Conservation (phyloP, 2,888 invertebrate species). For the Caenorhabditis sp. region DNA sequence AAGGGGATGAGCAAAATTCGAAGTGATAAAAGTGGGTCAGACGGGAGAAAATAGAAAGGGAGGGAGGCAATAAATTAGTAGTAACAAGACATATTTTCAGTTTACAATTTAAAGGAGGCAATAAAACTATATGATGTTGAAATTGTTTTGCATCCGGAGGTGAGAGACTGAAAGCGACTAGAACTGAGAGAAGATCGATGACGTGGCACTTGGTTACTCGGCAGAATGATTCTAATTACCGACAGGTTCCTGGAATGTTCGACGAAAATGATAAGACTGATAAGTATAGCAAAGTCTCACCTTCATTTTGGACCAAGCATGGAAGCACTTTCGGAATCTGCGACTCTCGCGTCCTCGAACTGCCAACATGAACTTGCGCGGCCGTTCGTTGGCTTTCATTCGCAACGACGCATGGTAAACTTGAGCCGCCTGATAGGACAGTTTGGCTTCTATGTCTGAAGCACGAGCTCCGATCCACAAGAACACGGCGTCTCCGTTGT, state of each 20-base stretch:
- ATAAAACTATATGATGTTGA: slow-evolving; percentile 15
- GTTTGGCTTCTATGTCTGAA: slow-evolving; percentile 98
- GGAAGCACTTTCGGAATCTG: slow-evolving; percentile 97
- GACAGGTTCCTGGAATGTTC: neutral
- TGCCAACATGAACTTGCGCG: slow-evolving; percentile 94
- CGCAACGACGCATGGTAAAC: slow-evolving; percentile 98
- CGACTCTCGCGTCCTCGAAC: slow-evolving; percentile 95
- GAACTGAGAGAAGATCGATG: slow-evolving; percentile 22
- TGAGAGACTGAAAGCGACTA: slow-evolving; percentile 9
- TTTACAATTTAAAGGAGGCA: neutral
- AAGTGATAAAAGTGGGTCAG: slow-evolving; percentile 31
- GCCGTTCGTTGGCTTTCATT: slow-evolving; percentile 93
- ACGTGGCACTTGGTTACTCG: neutral
- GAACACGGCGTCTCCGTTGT: slow-evolving; percentile 98
- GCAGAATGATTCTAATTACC: neutral
- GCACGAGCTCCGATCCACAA: slow-evolving; percentile 97
- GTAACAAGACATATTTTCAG: neutral
- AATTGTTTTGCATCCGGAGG: neutral
- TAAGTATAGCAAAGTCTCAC: slow-evolving; percentile 9
- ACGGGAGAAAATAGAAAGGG: neutral
- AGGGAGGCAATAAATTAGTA: slow-evolving; percentile 36
- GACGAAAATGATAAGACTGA: neutral
- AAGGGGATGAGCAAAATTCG: slow-evolving; percentile 22
- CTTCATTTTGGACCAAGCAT: slow-evolving; percentile 97
- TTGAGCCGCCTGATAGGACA: slow-evolving; percentile 97